Base-by-base conservation (phyloP, 2,797 vertebrate genomes). In the Alectoris magna region DNA sequence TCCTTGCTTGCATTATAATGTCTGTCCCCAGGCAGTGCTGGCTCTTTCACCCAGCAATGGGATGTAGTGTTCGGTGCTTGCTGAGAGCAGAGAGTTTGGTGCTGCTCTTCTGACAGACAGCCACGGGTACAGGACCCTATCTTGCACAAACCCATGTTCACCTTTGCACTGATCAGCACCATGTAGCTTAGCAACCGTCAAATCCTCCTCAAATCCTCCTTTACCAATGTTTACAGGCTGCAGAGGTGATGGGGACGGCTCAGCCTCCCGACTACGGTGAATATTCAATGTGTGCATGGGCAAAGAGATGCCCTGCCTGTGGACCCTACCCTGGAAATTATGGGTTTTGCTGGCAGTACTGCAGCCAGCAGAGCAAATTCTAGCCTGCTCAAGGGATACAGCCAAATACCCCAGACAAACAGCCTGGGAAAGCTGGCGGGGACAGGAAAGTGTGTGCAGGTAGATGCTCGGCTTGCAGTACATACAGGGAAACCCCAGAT, bases 21-120 rank as follows among this genome's bases (percentile, higher is more conserved):
- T 39, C 74, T 74, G 46, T 63, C 51, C 85, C 38, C 2, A 4
- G 36, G 1, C 21, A 10, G 13, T 7, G 2, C 38, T 36, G 34
- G 15, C 5, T 69, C 90, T 86, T 34, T n/a, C 44, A 6, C 19
- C 26, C 53, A 43, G 58, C 59, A 63, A 15, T 11, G 2, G 5
- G 48, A 51, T 27, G 21, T 44, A 51, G 68, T 19, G 12, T 17
- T 8, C 0, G 0, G 22, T 0, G 0, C 85, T 73, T 43, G 21
- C 26, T 16, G 60, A 1, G 0, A 48, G 29, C 18, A 19, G 18
- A 0, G 0, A 4, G 14, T 85, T 34, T 0, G 2, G 46, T 43
- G 36, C 26, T 93, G 13, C 0, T 27, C 68, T 7, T 4, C 39
- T 75, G 3, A 1, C 39, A 39, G 10, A 12, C 16, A 43, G 0